Percentiles rank a stretch among this genome's conserved stretches.
Evolutionary conservation across 2,888 invertebrate genomes (phyloP).

Genomic region (Biston betularia): DNA sequence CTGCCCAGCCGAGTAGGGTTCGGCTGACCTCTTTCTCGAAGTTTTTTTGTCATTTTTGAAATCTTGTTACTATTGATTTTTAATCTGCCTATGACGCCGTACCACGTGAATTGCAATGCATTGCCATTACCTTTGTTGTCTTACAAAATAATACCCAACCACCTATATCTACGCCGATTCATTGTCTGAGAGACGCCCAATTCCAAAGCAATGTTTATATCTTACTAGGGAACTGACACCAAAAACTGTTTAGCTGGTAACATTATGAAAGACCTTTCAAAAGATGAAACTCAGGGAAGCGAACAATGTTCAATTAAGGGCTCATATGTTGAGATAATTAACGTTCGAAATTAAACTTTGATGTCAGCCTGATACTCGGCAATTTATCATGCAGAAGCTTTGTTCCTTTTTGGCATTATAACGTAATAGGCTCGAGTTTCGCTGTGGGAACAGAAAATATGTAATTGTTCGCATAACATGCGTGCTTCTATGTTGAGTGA

Average conservation of each 20-base stretch:
- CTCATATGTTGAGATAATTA: constrained; percentile 32
- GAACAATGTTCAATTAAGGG: constrained; percentile 33
- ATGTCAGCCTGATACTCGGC: constrained; percentile 26
- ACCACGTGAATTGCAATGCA: too few species aligned
- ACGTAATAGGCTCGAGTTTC: constrained; percentile 16
- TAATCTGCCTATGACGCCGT: too few species aligned
- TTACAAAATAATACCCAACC: too few species aligned
- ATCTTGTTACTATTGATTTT: too few species aligned
- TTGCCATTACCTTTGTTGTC: too few species aligned
- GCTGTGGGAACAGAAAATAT: constrained; percentile 2
- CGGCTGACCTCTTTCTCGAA: too few species aligned
- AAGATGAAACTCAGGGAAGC: constrained; percentile 20
- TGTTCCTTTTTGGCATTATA: constrained; percentile 25
- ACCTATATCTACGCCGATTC: background rate
- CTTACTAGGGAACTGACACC: background rate
- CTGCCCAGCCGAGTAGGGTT: too few species aligned
- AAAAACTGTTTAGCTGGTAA: background rate
- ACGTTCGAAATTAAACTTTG: constrained; percentile 35
- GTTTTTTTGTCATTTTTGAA: too few species aligned
- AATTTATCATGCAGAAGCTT: constrained; percentile 32
- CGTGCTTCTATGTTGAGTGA: too few species aligned
- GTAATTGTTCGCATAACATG: background rate
- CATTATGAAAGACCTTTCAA: constrained; percentile 19
- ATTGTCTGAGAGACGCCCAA: background rate
- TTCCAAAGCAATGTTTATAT: background rate